These are phyloP conservation scores for Trimorus sp. DNA, from an alignment of 2,888 invertebrate species.

Conservation along the genomic window DNA sequence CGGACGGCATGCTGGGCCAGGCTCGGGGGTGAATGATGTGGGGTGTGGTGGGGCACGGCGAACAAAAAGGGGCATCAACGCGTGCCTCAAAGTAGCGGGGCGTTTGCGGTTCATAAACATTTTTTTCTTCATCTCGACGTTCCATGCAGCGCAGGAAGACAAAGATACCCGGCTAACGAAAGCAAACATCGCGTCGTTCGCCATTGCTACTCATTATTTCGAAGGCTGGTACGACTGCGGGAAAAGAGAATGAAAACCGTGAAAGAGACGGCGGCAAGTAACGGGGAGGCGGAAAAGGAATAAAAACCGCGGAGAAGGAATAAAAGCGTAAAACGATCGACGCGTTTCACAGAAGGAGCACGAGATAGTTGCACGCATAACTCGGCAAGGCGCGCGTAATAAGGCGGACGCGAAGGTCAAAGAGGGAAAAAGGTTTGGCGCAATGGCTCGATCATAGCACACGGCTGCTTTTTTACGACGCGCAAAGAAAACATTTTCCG, in stretches of 20 bases:
- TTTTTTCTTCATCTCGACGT: constrained; percentile 46
- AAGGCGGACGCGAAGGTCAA: constrained; percentile 60
- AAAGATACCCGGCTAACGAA: constrained; percentile 52
- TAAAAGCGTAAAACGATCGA: constrained; percentile 27
- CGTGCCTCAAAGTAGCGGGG: constrained; percentile 52
- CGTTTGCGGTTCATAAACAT: constrained; percentile 61
- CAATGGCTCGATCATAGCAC: constrained; percentile 61
- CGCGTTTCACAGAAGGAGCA: constrained; percentile 49
- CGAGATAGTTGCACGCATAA: constrained; percentile 56
- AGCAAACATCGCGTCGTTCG: constrained; percentile 53
- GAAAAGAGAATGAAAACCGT: constrained; percentile 43
- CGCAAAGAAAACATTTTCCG: constrained; percentile 62
- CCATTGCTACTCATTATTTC: constrained; percentile 56
- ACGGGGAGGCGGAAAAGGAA: constrained; percentile 20
- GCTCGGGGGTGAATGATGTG: constrained; percentile 59
- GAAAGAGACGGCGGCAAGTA: neutral
- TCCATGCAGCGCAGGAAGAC: constrained; percentile 42
- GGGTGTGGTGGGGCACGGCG: constrained; percentile 40
- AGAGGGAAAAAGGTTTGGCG: constrained; percentile 57
- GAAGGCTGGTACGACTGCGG: constrained; percentile 50
- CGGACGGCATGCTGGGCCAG: no score
- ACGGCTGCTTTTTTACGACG: constrained; percentile 61
- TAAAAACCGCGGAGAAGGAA: constrained; percentile 17
- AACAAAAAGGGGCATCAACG: constrained; percentile 61
- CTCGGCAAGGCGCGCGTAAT: constrained; percentile 53